These are phyloP conservation scores for Pseudotriccus pelzelni DNA, from an alignment of 2,797 vertebrate species.

Conservation along the genomic window DNA sequence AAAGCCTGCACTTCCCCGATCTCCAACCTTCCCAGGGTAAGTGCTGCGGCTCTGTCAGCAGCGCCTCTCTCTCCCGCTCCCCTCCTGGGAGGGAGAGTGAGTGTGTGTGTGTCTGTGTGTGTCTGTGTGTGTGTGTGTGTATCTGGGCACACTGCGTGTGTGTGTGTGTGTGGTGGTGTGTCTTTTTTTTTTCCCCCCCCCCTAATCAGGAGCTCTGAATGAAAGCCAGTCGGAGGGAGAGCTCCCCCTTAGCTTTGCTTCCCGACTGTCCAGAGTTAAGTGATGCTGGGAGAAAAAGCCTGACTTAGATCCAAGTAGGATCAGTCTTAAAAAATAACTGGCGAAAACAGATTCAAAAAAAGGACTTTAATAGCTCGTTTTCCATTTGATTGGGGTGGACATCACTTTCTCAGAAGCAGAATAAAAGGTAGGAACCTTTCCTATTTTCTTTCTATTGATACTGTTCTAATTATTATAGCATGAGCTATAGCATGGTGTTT, in stretches of 20 bases:
- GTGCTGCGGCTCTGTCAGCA: slow-evolving; percentile 68
- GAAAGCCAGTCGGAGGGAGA: slow-evolving; percentile 86
- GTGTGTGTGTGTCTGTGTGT: neutral
- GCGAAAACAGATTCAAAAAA: slow-evolving; percentile 58
- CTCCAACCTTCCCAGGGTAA: slow-evolving; percentile 73
- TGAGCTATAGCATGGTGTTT: neutral
- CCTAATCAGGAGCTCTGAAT: slow-evolving; percentile 81
- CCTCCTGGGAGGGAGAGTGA: neutral
- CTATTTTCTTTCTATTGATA: neutral
- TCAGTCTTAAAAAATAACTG: slow-evolving; percentile 66
- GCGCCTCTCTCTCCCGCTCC: slow-evolving; percentile 37
- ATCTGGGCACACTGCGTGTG: neutral
- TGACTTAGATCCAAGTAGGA: slow-evolving; percentile 78
- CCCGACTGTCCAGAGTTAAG: slow-evolving; percentile 87
- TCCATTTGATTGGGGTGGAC: slow-evolving; percentile 63
- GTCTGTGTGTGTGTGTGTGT: neutral
- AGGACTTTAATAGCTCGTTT: slow-evolving; percentile 46
- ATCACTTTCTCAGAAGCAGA: slow-evolving; percentile 61
- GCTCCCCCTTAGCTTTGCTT: slow-evolving; percentile 76
- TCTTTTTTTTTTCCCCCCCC: neutral
- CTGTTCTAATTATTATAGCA: neutral
- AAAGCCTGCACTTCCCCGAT: slow-evolving; percentile 57
- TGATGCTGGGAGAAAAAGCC: slow-evolving; percentile 81
- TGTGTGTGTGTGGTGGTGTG: neutral
- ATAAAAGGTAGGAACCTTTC: slow-evolving; percentile 76